These are phyloP conservation scores for Sylvicola fuscatus DNA, from an alignment of 2,888 invertebrate species.

Conservation along the genomic window DNA sequence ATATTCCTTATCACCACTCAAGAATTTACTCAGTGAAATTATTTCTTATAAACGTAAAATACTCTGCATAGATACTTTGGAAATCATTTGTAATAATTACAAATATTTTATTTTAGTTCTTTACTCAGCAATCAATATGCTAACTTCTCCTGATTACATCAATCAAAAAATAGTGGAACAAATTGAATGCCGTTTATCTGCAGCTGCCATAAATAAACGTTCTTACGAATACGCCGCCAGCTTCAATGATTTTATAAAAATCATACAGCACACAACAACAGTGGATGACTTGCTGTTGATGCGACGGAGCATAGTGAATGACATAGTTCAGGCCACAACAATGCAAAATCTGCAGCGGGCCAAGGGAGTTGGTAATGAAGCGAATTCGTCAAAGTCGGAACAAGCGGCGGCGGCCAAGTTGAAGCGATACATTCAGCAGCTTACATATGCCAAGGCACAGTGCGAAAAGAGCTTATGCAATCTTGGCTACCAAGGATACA, in stretches of 20 bases:
- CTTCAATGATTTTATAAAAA: slow-evolving; percentile 71
- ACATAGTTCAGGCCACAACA: slow-evolving; percentile 86
- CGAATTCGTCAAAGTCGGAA: slow-evolving; percentile 47
- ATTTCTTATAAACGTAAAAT: slow-evolving; percentile 59
- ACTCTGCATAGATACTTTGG: neutral
- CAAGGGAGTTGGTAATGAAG: slow-evolving; percentile 45
- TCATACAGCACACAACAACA: slow-evolving; percentile 62
- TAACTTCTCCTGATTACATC: slow-evolving; percentile 81
- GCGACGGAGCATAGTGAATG: slow-evolving; percentile 69
- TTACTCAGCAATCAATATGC: slow-evolving; percentile 50
- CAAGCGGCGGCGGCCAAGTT: slow-evolving; percentile 60
- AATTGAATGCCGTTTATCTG: slow-evolving; percentile 59
- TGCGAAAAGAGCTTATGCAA: slow-evolving; percentile 57
- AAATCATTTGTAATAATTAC: neutral
- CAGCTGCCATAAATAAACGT: slow-evolving; percentile 54
- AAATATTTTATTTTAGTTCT: neutral
- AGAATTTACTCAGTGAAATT: slow-evolving; percentile 64
- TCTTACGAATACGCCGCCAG: slow-evolving; percentile 77
- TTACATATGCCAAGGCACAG: slow-evolving; percentile 58
- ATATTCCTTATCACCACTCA: slow-evolving; percentile 57
- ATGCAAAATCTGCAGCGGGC: slow-evolving; percentile 75
- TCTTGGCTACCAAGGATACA: slow-evolving; percentile 58
- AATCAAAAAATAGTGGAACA: slow-evolving; percentile 71
- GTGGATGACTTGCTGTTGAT: slow-evolving; percentile 67
- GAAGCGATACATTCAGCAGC: slow-evolving; percentile 63